Conservation (phyloP, 2,797 vertebrate genomes). For the Iguana delicatissima region DNA sequence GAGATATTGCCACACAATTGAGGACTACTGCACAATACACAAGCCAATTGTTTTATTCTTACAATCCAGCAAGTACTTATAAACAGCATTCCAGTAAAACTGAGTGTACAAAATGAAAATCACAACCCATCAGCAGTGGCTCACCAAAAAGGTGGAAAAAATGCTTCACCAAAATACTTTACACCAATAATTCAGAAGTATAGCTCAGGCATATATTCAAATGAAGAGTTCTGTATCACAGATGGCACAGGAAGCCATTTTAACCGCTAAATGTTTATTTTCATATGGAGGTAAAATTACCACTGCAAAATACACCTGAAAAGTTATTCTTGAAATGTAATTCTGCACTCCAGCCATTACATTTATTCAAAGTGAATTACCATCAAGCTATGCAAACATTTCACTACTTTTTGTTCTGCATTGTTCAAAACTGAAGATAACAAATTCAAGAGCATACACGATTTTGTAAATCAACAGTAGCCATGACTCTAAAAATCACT, state of each 20-base stretch:
- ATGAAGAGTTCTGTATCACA: neutral
- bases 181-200: neutral
- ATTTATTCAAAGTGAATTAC: constrained; percentile 21
- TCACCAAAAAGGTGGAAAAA: neutral
- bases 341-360: neutral
- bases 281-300: constrained; percentile 1
- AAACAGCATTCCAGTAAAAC: constrained; percentile 7
- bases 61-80: constrained; percentile 7
- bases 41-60: constrained; percentile 36
- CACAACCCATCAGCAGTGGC: constrained; percentile 3
- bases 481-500: constrained; percentile 16
- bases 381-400: neutral
- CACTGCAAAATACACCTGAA: neutral
- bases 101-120: neutral
- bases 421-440: constrained; percentile 1
- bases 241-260: neutral
- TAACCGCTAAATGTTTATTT: neutral
- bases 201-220: neutral
- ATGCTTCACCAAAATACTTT: constrained; percentile 2
- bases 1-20: neutral
- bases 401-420: neutral
- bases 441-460: constrained; percentile 8
- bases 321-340: constrained; percentile 11
- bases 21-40: neutral
- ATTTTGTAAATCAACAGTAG: neutral